A percentile compares a stretch with the other conserved stretches of the same genome.
Evolutionary conservation across 2,888 invertebrate species (phyloP).

Genomic region (Eristalis pertinax): DNA sequence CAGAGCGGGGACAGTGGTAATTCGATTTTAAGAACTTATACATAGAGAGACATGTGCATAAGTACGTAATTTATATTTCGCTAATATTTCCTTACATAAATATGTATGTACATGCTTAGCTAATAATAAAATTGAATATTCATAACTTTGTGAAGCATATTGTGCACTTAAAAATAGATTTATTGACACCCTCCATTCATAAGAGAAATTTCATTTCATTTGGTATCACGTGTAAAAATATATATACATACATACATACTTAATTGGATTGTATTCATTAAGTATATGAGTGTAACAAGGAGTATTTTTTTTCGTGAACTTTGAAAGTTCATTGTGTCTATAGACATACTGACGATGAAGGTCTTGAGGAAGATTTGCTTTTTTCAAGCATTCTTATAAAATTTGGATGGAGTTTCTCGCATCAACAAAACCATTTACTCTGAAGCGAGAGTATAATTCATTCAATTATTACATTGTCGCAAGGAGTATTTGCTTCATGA

Average conservation of each 20-base stretch:
- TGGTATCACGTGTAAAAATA: not conserved
- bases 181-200: not conserved
- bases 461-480: conserved; percentile 57
- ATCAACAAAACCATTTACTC: conserved; percentile 51
- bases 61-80: conserved; percentile 46
- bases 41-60: not conserved
- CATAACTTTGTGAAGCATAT: conserved; percentile 20
- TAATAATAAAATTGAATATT: conserved; percentile 17
- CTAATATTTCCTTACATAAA: conserved; percentile 41
- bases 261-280: not conserved
- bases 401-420: conserved; percentile 38
- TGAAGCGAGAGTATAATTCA: conserved; percentile 59
- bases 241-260: not conserved
- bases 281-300: not conserved
- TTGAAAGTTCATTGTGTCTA: conserved; percentile 33
- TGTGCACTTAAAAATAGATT: conserved; percentile 21
- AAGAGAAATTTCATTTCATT: not conserved
- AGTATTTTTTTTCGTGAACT: not conserved
- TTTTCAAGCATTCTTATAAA: conserved; percentile 27
- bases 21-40: conserved; percentile 20
- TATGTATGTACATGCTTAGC: conserved; percentile 13
- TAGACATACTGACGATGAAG: not conserved
- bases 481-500: conserved; percentile 53
- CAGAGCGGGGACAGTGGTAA: conserved; percentile 38
- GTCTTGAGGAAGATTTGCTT: not conserved